Evolutionary conservation across 2,113 vertebrate genomes (phyloP).

Genomic region (Lampris megalopsis): DNA sequence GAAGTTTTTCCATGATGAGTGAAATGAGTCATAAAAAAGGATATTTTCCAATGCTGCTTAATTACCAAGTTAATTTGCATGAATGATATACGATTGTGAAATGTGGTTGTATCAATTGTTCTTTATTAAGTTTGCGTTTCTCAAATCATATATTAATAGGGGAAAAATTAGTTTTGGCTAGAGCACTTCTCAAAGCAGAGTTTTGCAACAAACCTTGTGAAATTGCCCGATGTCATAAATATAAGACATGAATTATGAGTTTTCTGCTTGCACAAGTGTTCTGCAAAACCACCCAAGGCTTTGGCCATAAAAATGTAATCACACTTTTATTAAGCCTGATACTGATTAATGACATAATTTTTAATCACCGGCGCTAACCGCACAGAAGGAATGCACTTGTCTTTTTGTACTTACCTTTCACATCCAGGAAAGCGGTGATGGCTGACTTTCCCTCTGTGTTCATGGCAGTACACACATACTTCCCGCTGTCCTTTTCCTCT

Average conservation of each 20-base stretch:
- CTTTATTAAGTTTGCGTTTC: constrained; percentile 3
- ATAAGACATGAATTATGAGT: too few relatives aligned
- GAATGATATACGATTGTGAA: not conserved
- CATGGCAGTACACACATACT: constrained; percentile 86
- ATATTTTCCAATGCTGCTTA: constrained; percentile 1
- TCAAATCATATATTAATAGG: too few relatives aligned
- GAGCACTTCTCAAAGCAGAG: too few relatives aligned
- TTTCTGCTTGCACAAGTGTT: too few relatives aligned
- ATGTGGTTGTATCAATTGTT: not conserved
- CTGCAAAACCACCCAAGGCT: not conserved
- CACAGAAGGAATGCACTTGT: constrained; percentile 10
- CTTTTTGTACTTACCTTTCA: constrained; percentile 86
- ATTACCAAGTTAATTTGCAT: not conserved
- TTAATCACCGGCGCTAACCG: not conserved
- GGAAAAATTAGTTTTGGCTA: too few relatives aligned
- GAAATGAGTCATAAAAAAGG: not conserved
- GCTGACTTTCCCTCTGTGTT: constrained; percentile 84
- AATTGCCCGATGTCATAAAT: too few relatives aligned
- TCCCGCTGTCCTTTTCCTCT: constrained; percentile 84
- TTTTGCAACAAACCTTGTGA: too few relatives aligned
- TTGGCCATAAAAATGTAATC: not conserved
- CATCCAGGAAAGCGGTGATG: constrained; percentile 86
- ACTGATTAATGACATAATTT: constrained; percentile 2
- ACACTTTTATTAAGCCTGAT: not conserved
- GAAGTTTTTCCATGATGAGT: not conserved